phyloP scores from a whole-genome alignment of 1,140 invertebrate genomes.

The Pachyrhynchus sulphureomaculatus region DNA sequence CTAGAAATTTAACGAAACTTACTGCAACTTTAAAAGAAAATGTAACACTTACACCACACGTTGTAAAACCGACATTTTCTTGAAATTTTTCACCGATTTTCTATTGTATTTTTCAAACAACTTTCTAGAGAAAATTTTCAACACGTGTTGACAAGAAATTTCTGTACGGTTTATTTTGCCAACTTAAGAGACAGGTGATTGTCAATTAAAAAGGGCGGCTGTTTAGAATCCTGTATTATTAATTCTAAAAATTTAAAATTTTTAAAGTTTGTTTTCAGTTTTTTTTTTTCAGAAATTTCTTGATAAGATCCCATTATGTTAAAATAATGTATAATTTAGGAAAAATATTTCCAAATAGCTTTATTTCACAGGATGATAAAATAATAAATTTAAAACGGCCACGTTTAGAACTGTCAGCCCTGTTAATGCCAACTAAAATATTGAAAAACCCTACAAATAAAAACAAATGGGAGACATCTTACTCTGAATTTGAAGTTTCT shows the following conservation, averaged over 20 bases:
- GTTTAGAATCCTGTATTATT: background rate
- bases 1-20: background rate
- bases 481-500: too few relatives aligned
- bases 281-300: too few relatives aligned
- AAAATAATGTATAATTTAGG: too few relatives aligned
- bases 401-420: too few relatives aligned
- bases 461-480: too few relatives aligned
- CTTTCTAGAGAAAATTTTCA: slow-evolving; percentile 20
- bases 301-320: too few relatives aligned
- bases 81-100: slow-evolving; percentile 14
- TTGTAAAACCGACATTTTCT: slow-evolving; percentile 42
- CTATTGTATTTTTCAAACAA: slow-evolving; percentile 16
- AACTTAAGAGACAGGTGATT: slow-evolving; percentile 7
- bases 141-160: slow-evolving; percentile 40
- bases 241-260: background rate
- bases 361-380: too few relatives aligned
- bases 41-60: slow-evolving; percentile 45
- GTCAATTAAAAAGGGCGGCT: background rate
- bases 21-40: background rate
- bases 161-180: slow-evolving; percentile 2
- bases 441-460: too few relatives aligned
- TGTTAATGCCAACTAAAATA: too few relatives aligned
- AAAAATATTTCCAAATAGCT: too few relatives aligned
- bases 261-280: background rate
- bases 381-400: too few relatives aligned